Evolutionary conservation across 2,797 vertebrate genomes (phyloP).

Genomic region (Rousettus madagascariensis): DNA sequence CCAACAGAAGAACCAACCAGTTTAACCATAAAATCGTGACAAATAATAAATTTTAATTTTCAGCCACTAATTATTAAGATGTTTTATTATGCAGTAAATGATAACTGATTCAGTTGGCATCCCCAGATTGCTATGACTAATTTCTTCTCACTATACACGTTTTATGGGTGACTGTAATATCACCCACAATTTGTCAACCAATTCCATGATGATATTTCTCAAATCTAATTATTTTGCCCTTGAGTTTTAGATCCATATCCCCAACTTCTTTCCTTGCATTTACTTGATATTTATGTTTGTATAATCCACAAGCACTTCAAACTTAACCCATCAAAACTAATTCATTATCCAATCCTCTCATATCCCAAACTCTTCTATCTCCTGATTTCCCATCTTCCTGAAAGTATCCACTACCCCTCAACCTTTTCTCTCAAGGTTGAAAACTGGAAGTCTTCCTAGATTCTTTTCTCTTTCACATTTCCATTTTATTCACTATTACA

Average conservation of each 20-base stretch:
- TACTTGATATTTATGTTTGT: background rate
- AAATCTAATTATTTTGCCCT: background rate
- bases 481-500: background rate
- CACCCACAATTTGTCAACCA: background rate
- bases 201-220: background rate
- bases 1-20: background rate
- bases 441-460: background rate
- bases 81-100: background rate
- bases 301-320: background rate
- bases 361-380: background rate
- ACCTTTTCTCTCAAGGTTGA: background rate
- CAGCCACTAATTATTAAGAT: background rate
- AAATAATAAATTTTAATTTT: background rate
- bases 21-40: background rate
- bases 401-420: accelerated
- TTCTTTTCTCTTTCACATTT: background rate
- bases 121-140: background rate
- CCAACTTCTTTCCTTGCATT: background rate
- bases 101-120: background rate
- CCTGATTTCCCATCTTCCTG: background rate
- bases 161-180: background rate
- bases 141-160: background rate
- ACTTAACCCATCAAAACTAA: background rate
- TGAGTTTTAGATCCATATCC: background rate
- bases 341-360: background rate